A percentile compares a stretch with the other conserved stretches of the same genome.
These are phyloP conservation scores for Sclerurus mexicanus DNA, from an alignment of 2,113 vertebrate species.

Conservation along the genomic window DNA sequence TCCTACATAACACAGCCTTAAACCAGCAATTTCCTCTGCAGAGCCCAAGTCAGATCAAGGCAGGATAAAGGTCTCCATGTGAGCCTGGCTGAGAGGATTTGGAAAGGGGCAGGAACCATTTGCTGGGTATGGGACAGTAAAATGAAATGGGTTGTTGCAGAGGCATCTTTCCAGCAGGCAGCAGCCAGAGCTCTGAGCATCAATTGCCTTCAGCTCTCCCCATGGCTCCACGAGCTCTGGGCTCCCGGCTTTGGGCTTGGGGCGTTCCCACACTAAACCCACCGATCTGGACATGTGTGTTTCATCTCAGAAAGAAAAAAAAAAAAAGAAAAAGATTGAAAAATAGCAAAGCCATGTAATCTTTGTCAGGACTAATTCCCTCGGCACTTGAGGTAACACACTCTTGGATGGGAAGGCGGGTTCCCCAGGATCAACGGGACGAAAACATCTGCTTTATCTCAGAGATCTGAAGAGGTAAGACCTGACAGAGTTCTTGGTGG, in stretches of 20 bases:
- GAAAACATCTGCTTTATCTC: conserved; percentile 43
- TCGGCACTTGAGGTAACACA: neutral
- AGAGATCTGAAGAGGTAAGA: conserved; percentile 4
- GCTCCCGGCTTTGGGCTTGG: neutral
- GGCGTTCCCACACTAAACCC: neutral
- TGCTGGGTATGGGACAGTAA: neutral
- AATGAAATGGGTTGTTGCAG: neutral
- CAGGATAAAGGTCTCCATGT: neutral
- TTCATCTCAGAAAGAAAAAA: neutral
- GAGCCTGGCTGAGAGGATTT: neutral
- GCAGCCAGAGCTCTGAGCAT: neutral
- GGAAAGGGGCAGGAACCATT: neutral
- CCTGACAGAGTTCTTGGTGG: conserved; percentile 20
- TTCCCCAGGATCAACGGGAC: neutral
- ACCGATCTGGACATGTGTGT: neutral
- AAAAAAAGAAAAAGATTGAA: neutral
- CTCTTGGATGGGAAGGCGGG: neutral
- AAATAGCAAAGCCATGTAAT: neutral
- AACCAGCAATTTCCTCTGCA: neutral
- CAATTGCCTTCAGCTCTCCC: neutral
- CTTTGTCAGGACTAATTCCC: neutral
- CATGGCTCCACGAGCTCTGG: neutral
- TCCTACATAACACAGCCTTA: neutral
- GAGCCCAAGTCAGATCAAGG: neutral
- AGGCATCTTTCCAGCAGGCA: neutral